Evolutionary conservation across 2,888 invertebrate species (phyloP).

Genomic region (Luffia ferchaultella): DNA sequence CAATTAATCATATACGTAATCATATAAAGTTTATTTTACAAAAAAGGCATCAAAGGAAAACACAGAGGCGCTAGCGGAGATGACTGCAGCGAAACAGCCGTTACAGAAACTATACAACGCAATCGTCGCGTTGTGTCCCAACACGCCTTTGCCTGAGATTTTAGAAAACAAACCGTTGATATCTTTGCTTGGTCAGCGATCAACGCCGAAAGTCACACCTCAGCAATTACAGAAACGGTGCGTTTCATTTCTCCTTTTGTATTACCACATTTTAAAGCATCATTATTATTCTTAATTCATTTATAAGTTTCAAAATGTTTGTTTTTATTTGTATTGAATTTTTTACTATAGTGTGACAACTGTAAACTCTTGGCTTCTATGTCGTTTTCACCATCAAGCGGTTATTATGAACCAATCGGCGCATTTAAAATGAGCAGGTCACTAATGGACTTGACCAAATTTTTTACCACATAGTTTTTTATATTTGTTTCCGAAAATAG

Average conservation of each 20-base stretch:
- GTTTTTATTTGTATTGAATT: background rate
- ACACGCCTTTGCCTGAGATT: constrained; percentile 58
- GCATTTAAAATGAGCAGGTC: background rate
- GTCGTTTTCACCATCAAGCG: background rate
- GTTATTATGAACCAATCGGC: background rate
- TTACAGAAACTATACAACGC: constrained; percentile 70
- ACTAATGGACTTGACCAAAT: background rate
- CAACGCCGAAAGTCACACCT: constrained; percentile 51
- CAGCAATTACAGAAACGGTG: constrained; percentile 56
- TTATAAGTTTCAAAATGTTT: background rate
- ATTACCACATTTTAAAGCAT: background rate
- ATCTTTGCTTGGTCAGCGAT: constrained; percentile 35
- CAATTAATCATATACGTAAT: too few species aligned
- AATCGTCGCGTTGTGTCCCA: constrained; percentile 68
- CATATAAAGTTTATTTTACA: background rate
- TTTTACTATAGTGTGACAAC: background rate
- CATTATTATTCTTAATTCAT: background rate
- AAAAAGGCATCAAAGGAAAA: constrained; percentile 54
- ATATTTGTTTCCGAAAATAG: too few species aligned
- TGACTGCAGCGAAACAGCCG: constrained; percentile 67
- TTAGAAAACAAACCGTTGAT: constrained; percentile 56
- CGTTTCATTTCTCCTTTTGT: constrained; percentile 11
- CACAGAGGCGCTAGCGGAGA: constrained; percentile 69
- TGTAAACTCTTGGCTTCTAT: background rate
- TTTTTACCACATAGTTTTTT: background rate